Evolutionary conservation across 2,113 vertebrate species (phyloP), one percentile per base, ranked within the genome.

Genomic region (Microtus oregoni): DNA sequence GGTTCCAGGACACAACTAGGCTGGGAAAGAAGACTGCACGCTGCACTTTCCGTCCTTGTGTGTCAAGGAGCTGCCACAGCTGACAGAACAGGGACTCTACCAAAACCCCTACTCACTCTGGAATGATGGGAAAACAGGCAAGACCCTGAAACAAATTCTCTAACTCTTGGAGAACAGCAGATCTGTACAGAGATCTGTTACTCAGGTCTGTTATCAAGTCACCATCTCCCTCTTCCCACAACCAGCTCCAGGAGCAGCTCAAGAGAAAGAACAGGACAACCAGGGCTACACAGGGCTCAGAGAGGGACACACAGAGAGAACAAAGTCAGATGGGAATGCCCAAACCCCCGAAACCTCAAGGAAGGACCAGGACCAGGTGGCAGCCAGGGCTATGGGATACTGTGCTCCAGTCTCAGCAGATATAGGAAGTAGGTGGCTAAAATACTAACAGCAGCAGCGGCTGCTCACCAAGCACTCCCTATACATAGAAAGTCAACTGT

Each of bases 21-120:
- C 24, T 38, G 35, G 91, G 67, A 92, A 92, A 26, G 65, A 58
- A 79, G 88, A n/a, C 1, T n/a, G 88, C 63, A 81, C 58, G 20
- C 88, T 68, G 89, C 47, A 68, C 85, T 24, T 91, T 81, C 83
- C 61, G 38, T 78, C 93, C 94, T 81, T 82, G 90, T 92, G 73
- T 92, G 86, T 72, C 70, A 94, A 95, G 89, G 90, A 96, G 96
- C 97, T 97, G 94, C 92, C 94, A 90, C 44, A 65, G 76, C 30
- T 93, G 96, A 95, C 95, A 93, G 94, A 95, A 97, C 90, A 90
- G 96, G 95, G 92, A 65, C 94, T 92, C 90, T 67, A 4, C 70
- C 88, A 35, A 0, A 83, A 72, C 77, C 90, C 90, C 95, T 78
- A 63, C 97, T 92, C 94, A 97, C 44, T 20, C 94, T 55, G 67